phyloP scores from a whole-genome alignment of 2,113 vertebrate species.

The Dipodomys merriami region DNA sequence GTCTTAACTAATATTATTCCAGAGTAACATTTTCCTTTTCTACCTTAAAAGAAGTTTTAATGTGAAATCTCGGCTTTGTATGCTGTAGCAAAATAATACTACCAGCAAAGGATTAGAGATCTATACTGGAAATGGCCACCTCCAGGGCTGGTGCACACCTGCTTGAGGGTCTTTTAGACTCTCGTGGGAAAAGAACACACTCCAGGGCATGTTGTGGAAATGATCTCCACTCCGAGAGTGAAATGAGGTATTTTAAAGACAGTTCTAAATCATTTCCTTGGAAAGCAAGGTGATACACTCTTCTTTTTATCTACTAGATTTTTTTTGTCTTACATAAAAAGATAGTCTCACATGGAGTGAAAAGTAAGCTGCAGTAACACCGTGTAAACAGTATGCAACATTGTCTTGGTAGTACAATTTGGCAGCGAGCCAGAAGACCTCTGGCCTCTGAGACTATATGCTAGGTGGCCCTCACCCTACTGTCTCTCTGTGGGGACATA shows the following conservation, averaged over 20 bases:
- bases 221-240: constrained; percentile 38
- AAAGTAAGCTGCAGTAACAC: constrained; percentile 37
- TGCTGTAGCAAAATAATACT: constrained; percentile 54
- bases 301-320: constrained; percentile 31
- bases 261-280: constrained; percentile 49
- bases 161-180: constrained; percentile 24
- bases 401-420: constrained; percentile 19
- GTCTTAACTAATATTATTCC: constrained; percentile 44
- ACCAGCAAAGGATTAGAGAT: constrained; percentile 37
- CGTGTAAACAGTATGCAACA: neutral
- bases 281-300: constrained; percentile 56
- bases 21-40: constrained; percentile 44
- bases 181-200: constrained; percentile 11
- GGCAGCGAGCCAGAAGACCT: constrained; percentile 18
- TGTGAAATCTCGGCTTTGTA: constrained; percentile 47
- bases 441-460: neutral
- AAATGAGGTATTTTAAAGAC: constrained; percentile 42
- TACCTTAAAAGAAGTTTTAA: constrained; percentile 10
- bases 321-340: constrained; percentile 51
- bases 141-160: neutral
- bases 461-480: neutral
- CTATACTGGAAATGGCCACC: constrained; percentile 34
- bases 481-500: constrained; percentile 58
- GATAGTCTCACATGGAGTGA: constrained; percentile 44
- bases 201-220: constrained; percentile 54